These are phyloP conservation scores for Gonatopus flavifemur DNA, from an alignment of 1,140 invertebrate species.

Conservation along the genomic window DNA sequence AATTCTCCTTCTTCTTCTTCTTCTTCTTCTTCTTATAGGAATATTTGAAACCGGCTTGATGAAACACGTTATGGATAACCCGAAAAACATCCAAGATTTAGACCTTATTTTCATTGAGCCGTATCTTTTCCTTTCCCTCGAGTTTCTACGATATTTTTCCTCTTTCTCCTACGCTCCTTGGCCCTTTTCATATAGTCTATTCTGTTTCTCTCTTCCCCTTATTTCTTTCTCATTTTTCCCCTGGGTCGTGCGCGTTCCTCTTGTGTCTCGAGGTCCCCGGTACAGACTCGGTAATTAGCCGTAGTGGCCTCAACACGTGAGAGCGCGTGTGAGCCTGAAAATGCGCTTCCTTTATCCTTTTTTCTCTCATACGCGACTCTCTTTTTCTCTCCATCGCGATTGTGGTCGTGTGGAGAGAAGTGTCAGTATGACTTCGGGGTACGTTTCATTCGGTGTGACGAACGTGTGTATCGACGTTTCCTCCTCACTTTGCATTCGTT, in stretches of 20 bases:
- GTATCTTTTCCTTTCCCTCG: constrained; percentile 1
- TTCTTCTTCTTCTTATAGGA: no score
- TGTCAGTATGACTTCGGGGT: constrained; percentile 28
- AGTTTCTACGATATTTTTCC: background rate
- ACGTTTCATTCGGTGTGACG: no score
- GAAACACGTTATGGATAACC: no score
- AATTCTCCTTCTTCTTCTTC: no score
- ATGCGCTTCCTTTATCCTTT: constrained; percentile 34
- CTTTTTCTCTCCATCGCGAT: constrained; percentile 20
- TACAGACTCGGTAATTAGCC: constrained; percentile 46
- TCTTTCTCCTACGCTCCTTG: background rate
- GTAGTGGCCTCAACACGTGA: constrained; percentile 44
- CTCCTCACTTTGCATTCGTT: constrained; percentile 14
- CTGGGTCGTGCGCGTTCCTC: constrained; percentile 1
- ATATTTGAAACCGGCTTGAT: no score
- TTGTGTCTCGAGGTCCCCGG: constrained; percentile 23
- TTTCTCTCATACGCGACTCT: no score
- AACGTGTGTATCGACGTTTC: constrained; percentile 47
- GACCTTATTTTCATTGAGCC: no score
- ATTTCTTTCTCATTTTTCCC: constrained; percentile 1
- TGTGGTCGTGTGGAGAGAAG: constrained; percentile 34
- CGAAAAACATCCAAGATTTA: no score
- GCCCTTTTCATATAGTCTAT: background rate
- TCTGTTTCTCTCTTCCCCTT: constrained; percentile 16
- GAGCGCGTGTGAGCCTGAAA: constrained; percentile 49